A percentile compares a stretch with the other conserved stretches of the same genome.
Conservation (phyloP, 2,888 invertebrate genomes). For the Rhorus exstirpatorius region DNA sequence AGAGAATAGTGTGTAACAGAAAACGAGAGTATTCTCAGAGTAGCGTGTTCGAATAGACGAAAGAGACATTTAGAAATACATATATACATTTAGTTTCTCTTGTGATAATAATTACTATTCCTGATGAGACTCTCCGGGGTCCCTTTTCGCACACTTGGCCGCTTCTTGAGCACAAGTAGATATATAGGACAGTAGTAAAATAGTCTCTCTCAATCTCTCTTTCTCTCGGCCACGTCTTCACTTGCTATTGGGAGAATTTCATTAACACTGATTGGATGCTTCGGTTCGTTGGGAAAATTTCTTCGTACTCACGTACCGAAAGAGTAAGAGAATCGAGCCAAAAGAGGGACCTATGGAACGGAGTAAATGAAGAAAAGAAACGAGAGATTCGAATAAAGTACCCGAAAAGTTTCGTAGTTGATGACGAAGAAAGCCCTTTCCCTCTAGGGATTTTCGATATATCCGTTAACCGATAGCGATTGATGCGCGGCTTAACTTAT, state of each 20-base stretch:
- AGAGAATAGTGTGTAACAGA: conserved; percentile 10
- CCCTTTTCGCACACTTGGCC: conserved; percentile 51
- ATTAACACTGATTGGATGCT: conserved; percentile 70
- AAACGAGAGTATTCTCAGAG: conserved; percentile 36
- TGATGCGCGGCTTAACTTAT: no score
- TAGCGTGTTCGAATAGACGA: conserved; percentile 55
- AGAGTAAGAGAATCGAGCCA: conserved; percentile 1
- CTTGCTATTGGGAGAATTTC: conserved; percentile 56
- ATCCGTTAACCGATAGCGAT: no score
- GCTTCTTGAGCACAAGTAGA: conserved; percentile 7
- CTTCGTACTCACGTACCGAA: conserved; percentile 35
- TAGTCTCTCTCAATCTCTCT: conserved; percentile 25
- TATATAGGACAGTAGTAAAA: conserved; percentile 2
- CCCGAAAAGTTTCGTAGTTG: neutral
- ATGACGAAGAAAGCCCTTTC: conserved; percentile 6
- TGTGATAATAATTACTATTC: conserved; percentile 69
- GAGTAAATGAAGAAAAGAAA: neutral
- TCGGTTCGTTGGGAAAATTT: conserved; percentile 69
- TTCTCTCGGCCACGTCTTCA: conserved; percentile 24
- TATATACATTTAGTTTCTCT: conserved; percentile 13
- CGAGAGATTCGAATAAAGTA: neutral
- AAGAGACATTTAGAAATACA: conserved; percentile 51
- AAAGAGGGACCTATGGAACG: neutral
- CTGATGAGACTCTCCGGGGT: conserved; percentile 59
- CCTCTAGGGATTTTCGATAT: neutral